phyloP scores from a whole-genome alignment of 2,888 invertebrate species.

The Cantharis lateralis region DNA sequence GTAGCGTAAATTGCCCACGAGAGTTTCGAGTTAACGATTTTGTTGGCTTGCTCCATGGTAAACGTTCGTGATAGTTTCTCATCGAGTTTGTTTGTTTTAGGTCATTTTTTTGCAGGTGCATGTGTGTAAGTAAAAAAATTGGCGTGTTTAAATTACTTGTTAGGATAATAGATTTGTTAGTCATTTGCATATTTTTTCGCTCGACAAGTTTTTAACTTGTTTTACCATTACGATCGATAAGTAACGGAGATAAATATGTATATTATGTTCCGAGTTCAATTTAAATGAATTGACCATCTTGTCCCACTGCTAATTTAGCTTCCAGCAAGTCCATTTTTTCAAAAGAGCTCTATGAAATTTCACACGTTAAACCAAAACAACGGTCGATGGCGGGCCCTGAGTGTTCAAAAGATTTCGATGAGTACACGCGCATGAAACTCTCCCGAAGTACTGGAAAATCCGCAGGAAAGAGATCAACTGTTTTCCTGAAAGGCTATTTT shows the following conservation, averaged over 20 bases:
- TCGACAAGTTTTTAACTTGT: neutral
- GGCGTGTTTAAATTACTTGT: neutral
- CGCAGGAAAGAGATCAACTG: too few species aligned
- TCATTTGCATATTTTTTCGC: neutral
- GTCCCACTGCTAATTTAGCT: neutral
- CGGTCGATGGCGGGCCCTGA: too few species aligned
- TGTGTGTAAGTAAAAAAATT: neutral
- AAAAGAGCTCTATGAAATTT: neutral
- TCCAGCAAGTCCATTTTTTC: neutral
- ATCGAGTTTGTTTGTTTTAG: neutral
- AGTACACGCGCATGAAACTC: too few species aligned
- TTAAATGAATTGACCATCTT: neutral
- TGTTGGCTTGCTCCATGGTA: neutral
- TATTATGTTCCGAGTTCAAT: neutral
- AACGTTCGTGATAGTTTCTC: neutral
- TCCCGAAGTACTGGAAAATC: too few species aligned
- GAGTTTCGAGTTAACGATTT: neutral
- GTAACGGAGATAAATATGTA: neutral
- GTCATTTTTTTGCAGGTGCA: neutral
- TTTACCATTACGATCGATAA: neutral
- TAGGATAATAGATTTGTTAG: neutral
- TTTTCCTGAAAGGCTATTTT: too few species aligned
- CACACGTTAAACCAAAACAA: too few species aligned
- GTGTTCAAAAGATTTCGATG: too few species aligned
- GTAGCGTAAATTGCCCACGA: neutral